Evolutionary conservation across 30 jellyfish, hydroid and myxozoan species (phyloP).

Genomic region (Hydra vulgaris): DNA sequence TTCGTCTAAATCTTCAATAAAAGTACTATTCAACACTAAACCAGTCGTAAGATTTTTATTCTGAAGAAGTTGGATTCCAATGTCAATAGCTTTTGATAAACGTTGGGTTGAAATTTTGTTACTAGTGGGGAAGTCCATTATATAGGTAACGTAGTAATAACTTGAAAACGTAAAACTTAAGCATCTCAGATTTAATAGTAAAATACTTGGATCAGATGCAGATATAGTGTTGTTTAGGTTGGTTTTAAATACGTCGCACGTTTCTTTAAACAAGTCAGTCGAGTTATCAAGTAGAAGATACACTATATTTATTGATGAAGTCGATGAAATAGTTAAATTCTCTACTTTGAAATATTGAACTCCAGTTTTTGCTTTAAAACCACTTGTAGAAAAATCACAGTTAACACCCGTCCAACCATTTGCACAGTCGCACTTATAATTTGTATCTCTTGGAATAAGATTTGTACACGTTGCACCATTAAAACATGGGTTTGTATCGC

Average conservation of each 20-base stretch:
- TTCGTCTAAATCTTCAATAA: not conserved
- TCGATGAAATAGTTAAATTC: not conserved
- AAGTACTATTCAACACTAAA: not conserved
- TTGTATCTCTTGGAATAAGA: not conserved
- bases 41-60: too few species aligned
- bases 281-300: not conserved
- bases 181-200: not conserved
- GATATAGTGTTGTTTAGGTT: not conserved
- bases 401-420: not conserved
- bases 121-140: not conserved
- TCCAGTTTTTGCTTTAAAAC: not conserved
- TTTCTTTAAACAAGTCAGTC: not conserved
- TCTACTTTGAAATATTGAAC: not conserved
- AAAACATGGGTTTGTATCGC: not conserved
- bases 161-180: not conserved
- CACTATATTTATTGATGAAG: not conserved
- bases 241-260: not conserved
- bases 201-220: not conserved
- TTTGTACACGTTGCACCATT: slow-evolving; percentile 1
- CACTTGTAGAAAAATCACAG: not conserved
- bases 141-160: not conserved
- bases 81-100: not conserved
- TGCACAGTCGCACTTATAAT: not conserved
- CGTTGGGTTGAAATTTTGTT: not conserved
- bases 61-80: not conserved